Evolutionary conservation across 2,797 vertebrate species (phyloP).

Genomic region (Gila robusta): DNA sequence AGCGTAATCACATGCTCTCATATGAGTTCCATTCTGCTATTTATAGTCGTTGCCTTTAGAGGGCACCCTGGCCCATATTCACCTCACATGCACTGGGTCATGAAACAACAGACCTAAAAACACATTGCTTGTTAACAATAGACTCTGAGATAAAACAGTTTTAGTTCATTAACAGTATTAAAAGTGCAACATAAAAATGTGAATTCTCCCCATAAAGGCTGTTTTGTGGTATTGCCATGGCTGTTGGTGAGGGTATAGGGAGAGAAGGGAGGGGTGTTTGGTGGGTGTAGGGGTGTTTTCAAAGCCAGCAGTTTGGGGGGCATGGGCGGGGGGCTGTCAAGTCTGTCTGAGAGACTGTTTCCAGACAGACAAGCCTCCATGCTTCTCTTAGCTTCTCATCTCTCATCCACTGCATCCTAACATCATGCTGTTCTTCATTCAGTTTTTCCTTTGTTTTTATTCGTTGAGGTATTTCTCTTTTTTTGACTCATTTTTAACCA

Average conservation of each 20-base stretch:
- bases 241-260: slow-evolving; percentile 3
- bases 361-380: slow-evolving; percentile 61
- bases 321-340: slow-evolving; percentile 43
- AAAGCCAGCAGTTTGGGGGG: slow-evolving; percentile 30
- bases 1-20: background rate
- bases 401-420: slow-evolving; percentile 18
- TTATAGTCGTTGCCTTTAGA: slow-evolving; percentile 20
- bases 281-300: slow-evolving; percentile 49
- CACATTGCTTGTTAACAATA: background rate
- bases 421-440: slow-evolving; percentile 22
- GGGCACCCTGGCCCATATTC: slow-evolving; percentile 42
- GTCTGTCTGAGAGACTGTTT: slow-evolving; percentile 61
- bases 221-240: background rate
- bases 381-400: slow-evolving; percentile 44
- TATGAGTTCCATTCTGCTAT: background rate
- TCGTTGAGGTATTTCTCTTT: background rate
- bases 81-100: slow-evolving; percentile 18
- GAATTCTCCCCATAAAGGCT: background rate
- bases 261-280: slow-evolving; percentile 23
- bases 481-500: slow-evolving; percentile 4
- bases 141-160: background rate
- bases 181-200: background rate
- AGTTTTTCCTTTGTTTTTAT: slow-evolving; percentile 5
- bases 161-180: background rate
- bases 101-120: slow-evolving; percentile 14